Conservation (phyloP, 2,113 vertebrate species). For the Anthoscopus minutus region DNA sequence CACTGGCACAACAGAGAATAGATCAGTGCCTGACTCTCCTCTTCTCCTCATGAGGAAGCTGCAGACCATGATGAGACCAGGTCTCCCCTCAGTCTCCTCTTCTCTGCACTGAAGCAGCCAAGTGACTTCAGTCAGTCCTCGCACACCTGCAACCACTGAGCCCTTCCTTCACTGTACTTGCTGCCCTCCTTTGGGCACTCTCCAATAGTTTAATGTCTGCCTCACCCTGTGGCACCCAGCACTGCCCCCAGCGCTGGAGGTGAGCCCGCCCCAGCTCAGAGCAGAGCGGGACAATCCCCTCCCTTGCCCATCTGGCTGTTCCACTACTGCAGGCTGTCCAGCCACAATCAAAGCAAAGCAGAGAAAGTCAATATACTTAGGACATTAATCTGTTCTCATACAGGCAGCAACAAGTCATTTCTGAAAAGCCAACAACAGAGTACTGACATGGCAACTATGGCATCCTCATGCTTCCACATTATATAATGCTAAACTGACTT, state of each 20-base stretch:
- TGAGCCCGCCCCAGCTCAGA: fast-evolving
- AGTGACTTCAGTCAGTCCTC: not conserved
- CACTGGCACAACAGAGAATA: not conserved
- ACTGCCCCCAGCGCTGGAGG: not conserved
- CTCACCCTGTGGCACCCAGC: fast-evolving
- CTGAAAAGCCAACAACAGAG: not conserved
- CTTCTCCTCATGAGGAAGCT: not conserved
- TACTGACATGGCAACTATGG: not conserved
- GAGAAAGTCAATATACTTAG: not conserved
- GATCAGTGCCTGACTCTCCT: not conserved
- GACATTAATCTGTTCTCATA: not conserved
- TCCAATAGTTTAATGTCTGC: not conserved
- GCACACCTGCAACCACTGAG: fast-evolving
- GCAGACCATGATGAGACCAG: not conserved
- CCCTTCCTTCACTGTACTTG: not conserved
- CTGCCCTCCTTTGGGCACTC: not conserved
- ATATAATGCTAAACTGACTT: not conserved
- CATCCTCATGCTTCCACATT: not conserved
- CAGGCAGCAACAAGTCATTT: not conserved
- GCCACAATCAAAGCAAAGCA: not conserved
- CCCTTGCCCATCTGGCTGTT: fast-evolving
- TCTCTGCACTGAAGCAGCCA: not conserved
- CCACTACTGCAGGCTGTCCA: not conserved
- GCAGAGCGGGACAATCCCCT: not conserved
- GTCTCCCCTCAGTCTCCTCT: not conserved